Evolutionary conservation across 2,113 vertebrate species (phyloP).

Genomic region (Sciurus niger): DNA sequence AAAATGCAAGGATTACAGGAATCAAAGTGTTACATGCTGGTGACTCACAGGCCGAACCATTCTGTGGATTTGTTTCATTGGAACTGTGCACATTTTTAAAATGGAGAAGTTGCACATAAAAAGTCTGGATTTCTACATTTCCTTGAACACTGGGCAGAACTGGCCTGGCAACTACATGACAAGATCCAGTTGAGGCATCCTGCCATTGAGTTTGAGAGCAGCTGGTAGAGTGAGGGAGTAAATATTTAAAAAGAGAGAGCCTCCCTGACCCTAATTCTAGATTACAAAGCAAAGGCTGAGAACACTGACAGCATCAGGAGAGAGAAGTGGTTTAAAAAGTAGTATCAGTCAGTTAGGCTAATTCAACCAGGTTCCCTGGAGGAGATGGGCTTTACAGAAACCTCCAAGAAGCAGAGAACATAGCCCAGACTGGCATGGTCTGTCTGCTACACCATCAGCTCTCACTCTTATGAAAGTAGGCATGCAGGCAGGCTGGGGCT

Average conservation of each 20-base stretch:
- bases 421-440: not conserved
- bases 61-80: not conserved
- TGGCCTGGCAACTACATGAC: not conserved
- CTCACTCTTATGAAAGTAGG: not conserved
- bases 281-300: not conserved
- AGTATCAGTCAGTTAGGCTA: not conserved
- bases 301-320: not conserved
- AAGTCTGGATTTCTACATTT: not conserved
- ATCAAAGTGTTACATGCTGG: fast-evolving
- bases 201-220: not conserved
- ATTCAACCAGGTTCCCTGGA: not conserved
- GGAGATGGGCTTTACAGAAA: not conserved
- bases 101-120: not conserved
- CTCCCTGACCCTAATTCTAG: not conserved
- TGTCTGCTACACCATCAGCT: no score
- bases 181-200: not conserved
- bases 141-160: not conserved
- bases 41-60: not conserved
- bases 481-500: not conserved
- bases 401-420: not conserved
- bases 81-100: not conserved
- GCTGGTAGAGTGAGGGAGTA: not conserved
- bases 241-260: not conserved
- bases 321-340: not conserved
- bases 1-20: not conserved